Percentiles rank a stretch among this genome's conserved stretches.
Evolutionary conservation across 1,140 invertebrate genomes (phyloP).

Genomic region (Leptinotarsa undecemlineata): DNA sequence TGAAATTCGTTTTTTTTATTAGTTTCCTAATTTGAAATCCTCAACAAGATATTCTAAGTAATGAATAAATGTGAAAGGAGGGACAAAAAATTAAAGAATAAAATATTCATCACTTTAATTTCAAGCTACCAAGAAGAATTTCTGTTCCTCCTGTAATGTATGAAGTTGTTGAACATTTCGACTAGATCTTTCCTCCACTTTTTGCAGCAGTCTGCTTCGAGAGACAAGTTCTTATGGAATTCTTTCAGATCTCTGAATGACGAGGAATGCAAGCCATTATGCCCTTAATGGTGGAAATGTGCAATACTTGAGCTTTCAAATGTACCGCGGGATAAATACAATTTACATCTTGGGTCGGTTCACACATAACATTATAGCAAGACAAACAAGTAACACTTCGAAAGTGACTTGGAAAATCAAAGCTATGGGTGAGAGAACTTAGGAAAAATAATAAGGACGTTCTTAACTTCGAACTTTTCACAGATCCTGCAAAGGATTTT

Average conservation of each 20-base stretch:
- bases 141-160: slow-evolving; percentile 4
- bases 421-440: too few relatives aligned
- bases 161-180: slow-evolving; percentile 3
- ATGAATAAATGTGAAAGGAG: too few relatives aligned
- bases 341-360: slow-evolving; percentile 21
- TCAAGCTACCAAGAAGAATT: background rate
- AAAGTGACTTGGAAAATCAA: background rate
- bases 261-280: slow-evolving; percentile 15
- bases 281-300: slow-evolving; percentile 14
- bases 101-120: background rate
- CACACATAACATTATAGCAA: slow-evolving; percentile 20
- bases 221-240: slow-evolving; percentile 18
- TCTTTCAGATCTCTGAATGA: slow-evolving; percentile 15
- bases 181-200: background rate
- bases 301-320: slow-evolving; percentile 12
- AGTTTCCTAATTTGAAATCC: too few relatives aligned
- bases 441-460: too few relatives aligned
- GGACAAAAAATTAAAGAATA: background rate
- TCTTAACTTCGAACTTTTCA: too few relatives aligned
- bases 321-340: slow-evolving; percentile 1
- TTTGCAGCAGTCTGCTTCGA: slow-evolving; percentile 5
- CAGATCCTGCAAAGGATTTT: too few relatives aligned
- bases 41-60: too few relatives aligned
- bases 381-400: background rate
- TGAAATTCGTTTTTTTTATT: too few relatives aligned